Base-by-base conservation (phyloP, 2,888 invertebrate genomes). In the Macaria notata region DNA sequence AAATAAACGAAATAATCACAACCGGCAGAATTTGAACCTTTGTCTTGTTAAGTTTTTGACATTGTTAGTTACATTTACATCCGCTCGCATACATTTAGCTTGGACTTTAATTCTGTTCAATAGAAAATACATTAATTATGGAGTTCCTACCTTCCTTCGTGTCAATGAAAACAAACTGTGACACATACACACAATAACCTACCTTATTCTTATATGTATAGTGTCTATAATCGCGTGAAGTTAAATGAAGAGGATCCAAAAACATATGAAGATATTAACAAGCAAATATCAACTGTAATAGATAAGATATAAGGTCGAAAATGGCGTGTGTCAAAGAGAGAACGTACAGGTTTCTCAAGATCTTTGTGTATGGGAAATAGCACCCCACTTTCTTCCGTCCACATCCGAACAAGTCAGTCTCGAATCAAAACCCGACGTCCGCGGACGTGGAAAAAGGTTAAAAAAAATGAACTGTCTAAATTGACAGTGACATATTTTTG, bases 381-480 rank as follows among this genome's bases (percentile, higher is more conserved):
- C 70, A 81, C 75, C 79, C 81, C 73, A 79, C 83, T 83, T 84
- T 84, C 83, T 81, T 81, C 57, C 56, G 63, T 63, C 64, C 68
- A 68, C 69, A 76, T 76, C 72, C 75, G 49, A 52, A 54, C 60
- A 51, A 56, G 57, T 48, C 76, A 77, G 77, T 78, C 69, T 65
- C 59, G 56, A 56, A 49, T 53, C 61, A 51, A 41, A 62, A 55
- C 59, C 66, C 59, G 54, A 31, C 51, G 64, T 64, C 64, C 62
- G 58, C 61, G 66, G 64, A 68, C 78, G 78, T 64, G 49, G 62
- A 54, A 67, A 68, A 65, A 56, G 50, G 65, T 54, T 46, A 63
- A 66, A 66, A 55, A 69, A 70, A 72, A 75, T 75, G 75, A 68
- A 68, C 70, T 64, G 66, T 62, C 59, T 62, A 45, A 49, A 56